Evolutionary conservation across 2,113 vertebrate species (phyloP), one percentile per base, ranked within the genome.

Genomic region (Amblyornis subalaris): DNA sequence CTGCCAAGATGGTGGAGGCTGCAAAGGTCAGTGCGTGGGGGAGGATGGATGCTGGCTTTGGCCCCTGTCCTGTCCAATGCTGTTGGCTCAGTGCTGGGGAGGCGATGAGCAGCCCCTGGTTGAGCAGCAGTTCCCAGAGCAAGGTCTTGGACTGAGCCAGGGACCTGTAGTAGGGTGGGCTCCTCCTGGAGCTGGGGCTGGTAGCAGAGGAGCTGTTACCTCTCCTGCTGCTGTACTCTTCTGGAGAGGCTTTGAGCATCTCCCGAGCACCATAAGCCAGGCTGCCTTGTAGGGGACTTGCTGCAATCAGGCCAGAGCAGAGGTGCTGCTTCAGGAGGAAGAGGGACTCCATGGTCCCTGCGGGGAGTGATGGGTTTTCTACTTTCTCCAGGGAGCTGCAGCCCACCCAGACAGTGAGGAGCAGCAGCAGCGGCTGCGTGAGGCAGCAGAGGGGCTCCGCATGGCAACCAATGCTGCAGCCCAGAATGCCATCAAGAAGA

Each of bases 401-500:
- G 99, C 99, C 20, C 98, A 99, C 86, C 99, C 99, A 0, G 99
- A 99, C 97, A 99, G 99, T 0, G 99, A 99, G 83, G 99, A 99
- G 79, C 99, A 99, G 96, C 99, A 99, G 97, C 99, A 99, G 97
- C 98, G 98, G 74, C 91, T 99, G 57, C 98, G 99, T 3, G 99
- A 99, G 90, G 99, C 99, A 0, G 99, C 99, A 0, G 99, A 99
- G 87, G 99, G 99, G 8, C 98, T 99, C 16, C 98, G 99, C 62
- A 99, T 99, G 98, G 99, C 99, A 1, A 99, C 99, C 69, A 99
- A 99, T 0, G 98, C 98, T 0, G 99, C 99, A 1, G 99, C 99
- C 0, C 99, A 99, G 97, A 99, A 99, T 0, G 99, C 99, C 74
- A 99, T 99, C 97, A 99, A 99, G 97, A 99, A 99, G 92, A 99